Base-by-base conservation (phyloP, 2,888 invertebrate species). In the Eudasyphora cyanicolor region DNA sequence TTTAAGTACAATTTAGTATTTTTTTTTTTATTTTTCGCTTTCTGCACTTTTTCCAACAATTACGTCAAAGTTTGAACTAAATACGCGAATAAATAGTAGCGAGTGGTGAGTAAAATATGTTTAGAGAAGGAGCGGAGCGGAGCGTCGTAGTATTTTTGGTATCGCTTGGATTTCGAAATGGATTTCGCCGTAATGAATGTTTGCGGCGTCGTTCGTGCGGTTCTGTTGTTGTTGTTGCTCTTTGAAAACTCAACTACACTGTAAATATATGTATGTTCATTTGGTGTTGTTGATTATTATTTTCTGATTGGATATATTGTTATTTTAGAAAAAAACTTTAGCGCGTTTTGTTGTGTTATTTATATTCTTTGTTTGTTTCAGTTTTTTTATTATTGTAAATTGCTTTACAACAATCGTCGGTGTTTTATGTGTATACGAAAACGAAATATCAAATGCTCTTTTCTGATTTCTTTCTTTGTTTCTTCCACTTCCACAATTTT, bases 271-370 rank as follows among this genome's bases (percentile, higher is more conserved):
- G n/a, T n/a, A n/a, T n/a, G n/a, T n/a, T n/a, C n/a, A n/a, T n/a
- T n/a, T n/a, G n/a, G n/a, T n/a, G n/a, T n/a, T n/a, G n/a, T n/a
- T n/a, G n/a, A n/a, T n/a, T n/a, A n/a, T 12, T 45, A 45, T 45
- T 45, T 45, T n/a, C n/a, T n/a, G n/a, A n/a, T n/a, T 32, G 32
- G 32, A 32, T 32, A 8, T 69, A 38, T 38, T n/a, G 35, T 29
- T 62, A 70, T 76, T 24, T 24, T 14, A 10, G 29, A 10, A 21
- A 35, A 38, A 51, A 32, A 24, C 29, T 62, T 54, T 62, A 75
- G 82, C 54, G 70, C 70, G n/a, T 78, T 78, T 78, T 78, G 70
- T 77, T 64, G 35, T n/a, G 14, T 78, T 73, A 21, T 60, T 76
- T 19, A 38, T 32, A 32, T 32, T 32, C 8, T 32, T 69, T 24